Conservation (phyloP, 2,797 vertebrate species). For the Potorous gilbertii region DNA sequence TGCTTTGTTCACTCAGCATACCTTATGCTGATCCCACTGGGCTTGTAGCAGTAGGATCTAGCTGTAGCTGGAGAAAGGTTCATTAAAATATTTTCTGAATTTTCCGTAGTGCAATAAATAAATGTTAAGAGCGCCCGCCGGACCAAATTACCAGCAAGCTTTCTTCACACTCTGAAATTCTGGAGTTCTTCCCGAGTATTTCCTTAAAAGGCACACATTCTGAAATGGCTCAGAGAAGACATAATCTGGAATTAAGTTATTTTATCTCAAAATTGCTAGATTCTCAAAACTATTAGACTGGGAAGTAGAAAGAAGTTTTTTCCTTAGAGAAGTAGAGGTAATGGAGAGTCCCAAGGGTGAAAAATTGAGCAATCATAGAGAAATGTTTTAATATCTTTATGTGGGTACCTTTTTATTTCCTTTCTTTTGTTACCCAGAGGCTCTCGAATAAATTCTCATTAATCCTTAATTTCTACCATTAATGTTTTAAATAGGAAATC, state of each 20-base stretch:
- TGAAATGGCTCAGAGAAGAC: too few species aligned
- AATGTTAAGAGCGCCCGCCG: not conserved
- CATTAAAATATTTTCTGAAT: not conserved
- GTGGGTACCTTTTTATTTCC: not conserved
- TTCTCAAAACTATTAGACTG: not conserved
- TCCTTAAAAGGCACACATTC: too few species aligned
- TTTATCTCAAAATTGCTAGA: too few species aligned
- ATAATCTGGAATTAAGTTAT: too few species aligned
- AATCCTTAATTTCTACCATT: conserved; percentile 25
- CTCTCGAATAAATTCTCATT: conserved; percentile 10
- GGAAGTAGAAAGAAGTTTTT: not conserved
- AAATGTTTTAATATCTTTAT: not conserved
- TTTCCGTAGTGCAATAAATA: not conserved
- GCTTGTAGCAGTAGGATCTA: not conserved
- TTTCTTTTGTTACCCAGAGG: conserved; percentile 3
- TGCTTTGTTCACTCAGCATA: not conserved
- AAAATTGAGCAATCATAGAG: not conserved
- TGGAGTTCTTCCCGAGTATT: not conserved
- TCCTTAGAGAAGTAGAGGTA: not conserved
- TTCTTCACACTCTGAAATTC: not conserved
- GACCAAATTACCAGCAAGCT: not conserved
- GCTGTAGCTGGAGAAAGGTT: not conserved
- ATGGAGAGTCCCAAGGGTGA: not conserved
- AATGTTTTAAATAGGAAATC: not conserved
- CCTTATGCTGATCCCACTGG: not conserved